Base-by-base conservation (phyloP, 2,113 vertebrate species). In the Nycticryphes semicollaris region DNA sequence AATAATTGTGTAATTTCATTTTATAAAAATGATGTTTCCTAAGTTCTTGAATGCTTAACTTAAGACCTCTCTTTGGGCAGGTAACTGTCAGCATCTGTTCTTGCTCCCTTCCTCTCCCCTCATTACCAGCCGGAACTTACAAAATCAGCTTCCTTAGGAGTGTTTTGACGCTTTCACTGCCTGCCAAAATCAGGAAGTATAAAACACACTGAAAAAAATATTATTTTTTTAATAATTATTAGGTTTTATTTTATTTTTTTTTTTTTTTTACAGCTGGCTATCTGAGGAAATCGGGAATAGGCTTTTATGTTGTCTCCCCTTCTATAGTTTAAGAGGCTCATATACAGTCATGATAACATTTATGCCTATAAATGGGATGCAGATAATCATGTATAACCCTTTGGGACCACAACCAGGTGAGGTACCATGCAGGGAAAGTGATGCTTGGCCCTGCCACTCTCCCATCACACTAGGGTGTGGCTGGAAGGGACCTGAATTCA, bases 181-280 rank as follows among this genome's bases (percentile, higher is more conserved):
- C 62, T 90, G 53, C 28, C 66, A 84, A 94, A 97, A 94, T 75
- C 64, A 96, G 94, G 86, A 94, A 96, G 77, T 93, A 68, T 57
- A 75, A 87, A 87, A 54, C 30, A 64, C 39, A 72, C 6, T 82
- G 12, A 67, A 73, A 73, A 81, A 21, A 1, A 27, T 33, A 25
- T 10, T 4, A 30, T 35, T 17, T 45, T 8, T 31, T 30, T 6
- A 28, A 41, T 25, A 13, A 27, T 60, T 53, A 10, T 23, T 48
- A 11, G 33, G 21, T 74, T 43, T 50, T 16, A 2, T 12, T 48
- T 28, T n/a, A n/a, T 51, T 35, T 66, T 31, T 28, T 53, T 30
- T 75, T 31, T 50, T 21, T 27, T 43, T 37, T 31, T 5, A 48
- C 20, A 94, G 35, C 53, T 75, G 75, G 10, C 3, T 66, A 20